Evolutionary conservation across 1,140 invertebrate species (phyloP).

Genomic region (Philotrypesis tridentata): DNA sequence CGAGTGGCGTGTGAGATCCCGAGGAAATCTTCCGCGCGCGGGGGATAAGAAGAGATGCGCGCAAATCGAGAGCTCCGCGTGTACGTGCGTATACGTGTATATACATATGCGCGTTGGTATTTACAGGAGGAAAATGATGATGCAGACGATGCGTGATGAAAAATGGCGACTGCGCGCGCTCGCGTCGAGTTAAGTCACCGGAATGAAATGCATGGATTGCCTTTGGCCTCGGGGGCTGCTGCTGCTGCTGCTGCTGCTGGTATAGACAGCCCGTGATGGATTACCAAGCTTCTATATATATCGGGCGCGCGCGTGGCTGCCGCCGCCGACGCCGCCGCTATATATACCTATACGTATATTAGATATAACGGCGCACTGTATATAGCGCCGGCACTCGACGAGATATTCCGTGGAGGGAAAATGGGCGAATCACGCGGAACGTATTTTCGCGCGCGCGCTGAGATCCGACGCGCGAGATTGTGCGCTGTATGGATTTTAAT

Average conservation of each 20-base stretch:
- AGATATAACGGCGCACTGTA: background rate
- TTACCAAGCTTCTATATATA: constrained; percentile 58
- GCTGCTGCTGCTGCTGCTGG: constrained; percentile 60
- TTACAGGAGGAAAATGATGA: constrained; percentile 70
- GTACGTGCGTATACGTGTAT: too few relatives aligned
- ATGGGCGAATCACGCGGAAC: constrained; percentile 9
- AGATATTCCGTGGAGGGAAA: background rate
- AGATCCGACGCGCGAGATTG: background rate
- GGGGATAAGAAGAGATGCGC: background rate
- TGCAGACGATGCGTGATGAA: constrained; percentile 65
- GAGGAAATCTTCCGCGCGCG: background rate
- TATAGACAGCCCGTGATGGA: constrained; percentile 71
- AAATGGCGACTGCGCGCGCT: constrained; percentile 63
- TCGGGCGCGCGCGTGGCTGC: background rate
- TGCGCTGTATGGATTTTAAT: background rate
- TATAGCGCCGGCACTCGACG: background rate
- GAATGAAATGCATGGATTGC: constrained; percentile 73
- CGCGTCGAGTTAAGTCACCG: constrained; percentile 65
- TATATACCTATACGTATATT: too few relatives aligned
- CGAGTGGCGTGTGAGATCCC: background rate
- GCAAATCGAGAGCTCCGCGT: constrained; percentile 31
- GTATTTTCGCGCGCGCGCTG: constrained; percentile 2
- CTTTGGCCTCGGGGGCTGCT: constrained; percentile 68
- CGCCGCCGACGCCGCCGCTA: too few relatives aligned
- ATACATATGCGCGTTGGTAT: constrained; percentile 29